Conservation (phyloP, 2,113 vertebrate genomes). For the Pimephales promelas region DNA sequence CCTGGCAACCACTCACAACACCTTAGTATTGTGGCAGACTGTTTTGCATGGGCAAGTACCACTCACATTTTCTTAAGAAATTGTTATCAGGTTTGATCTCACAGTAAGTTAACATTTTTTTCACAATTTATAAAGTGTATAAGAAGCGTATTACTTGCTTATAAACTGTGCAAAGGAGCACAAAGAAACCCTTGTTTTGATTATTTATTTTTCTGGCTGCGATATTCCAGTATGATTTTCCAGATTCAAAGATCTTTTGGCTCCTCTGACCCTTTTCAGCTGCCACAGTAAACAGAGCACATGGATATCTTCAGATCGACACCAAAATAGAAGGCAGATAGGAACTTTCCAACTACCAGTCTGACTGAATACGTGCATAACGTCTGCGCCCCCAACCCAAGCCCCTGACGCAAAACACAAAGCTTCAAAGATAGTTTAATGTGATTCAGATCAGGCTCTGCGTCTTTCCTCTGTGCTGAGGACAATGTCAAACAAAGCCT, state of each 20-base stretch:
- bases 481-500: constrained; percentile 49
- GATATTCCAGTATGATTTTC: constrained; percentile 25
- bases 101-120: not conserved
- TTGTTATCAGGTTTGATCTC: not conserved
- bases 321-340: constrained; percentile 20
- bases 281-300: constrained; percentile 32
- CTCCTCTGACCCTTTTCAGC: constrained; percentile 12
- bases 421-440: constrained; percentile 47
- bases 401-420: constrained; percentile 27
- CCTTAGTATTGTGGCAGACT: not conserved
- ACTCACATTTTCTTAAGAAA: not conserved
- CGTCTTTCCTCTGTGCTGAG: constrained; percentile 37
- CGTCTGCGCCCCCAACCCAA: constrained; percentile 21
- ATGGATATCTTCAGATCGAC: constrained; percentile 23
- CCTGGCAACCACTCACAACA: not conserved
- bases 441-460: constrained; percentile 43
- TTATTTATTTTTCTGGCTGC: not conserved
- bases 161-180: not conserved
- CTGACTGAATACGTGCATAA: constrained; percentile 27
- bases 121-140: constrained; percentile 9
- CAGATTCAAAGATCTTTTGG: constrained; percentile 27
- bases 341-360: constrained; percentile 5
- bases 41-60: not conserved
- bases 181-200: not conserved
- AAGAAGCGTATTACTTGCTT: not conserved